A percentile compares a stretch with the other conserved stretches of the same genome.
Evolutionary conservation across 2,113 vertebrate species (phyloP).

Genomic region (Misgurnus anguillicaudatus): DNA sequence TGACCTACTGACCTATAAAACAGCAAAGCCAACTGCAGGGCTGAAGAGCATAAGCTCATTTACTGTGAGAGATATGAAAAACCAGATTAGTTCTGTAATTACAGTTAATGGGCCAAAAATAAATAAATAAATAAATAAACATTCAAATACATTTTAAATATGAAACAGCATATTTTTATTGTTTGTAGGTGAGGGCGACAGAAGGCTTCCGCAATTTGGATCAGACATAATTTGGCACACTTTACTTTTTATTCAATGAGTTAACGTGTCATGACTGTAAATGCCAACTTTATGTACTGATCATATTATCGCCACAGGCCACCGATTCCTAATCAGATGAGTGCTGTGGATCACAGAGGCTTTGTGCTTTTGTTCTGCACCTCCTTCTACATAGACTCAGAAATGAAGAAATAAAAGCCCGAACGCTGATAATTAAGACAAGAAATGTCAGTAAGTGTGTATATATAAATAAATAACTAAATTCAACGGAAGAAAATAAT

Average conservation of each 20-base stretch:
- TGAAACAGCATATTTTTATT: too few species aligned
- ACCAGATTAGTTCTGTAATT: slow-evolving; percentile 56
- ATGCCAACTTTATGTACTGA: slow-evolving; percentile 52
- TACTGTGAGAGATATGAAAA: slow-evolving; percentile 61
- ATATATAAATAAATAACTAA: not conserved
- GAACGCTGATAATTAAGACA: slow-evolving; percentile 23
- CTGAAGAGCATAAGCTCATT: slow-evolving; percentile 67
- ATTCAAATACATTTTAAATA: not conserved
- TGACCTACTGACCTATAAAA: slow-evolving; percentile 71
- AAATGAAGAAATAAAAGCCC: not conserved
- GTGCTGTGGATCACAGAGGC: slow-evolving; percentile 35
- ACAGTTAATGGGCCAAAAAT: slow-evolving; percentile 44
- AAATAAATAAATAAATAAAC: slow-evolving; percentile 7
- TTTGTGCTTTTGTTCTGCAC: slow-evolving; percentile 1
- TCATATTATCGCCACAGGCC: slow-evolving; percentile 55
- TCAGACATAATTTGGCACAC: slow-evolving; percentile 30
- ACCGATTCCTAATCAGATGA: slow-evolving; percentile 42
- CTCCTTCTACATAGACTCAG: not conserved
- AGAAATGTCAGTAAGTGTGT: slow-evolving; percentile 8
- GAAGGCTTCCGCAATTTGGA: slow-evolving; percentile 36
- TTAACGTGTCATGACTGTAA: slow-evolving; percentile 46
- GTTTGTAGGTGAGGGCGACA: not conserved
- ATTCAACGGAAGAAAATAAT: slow-evolving; percentile 20
- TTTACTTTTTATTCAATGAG: slow-evolving; percentile 27
- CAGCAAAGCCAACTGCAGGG: slow-evolving; percentile 62